Conservation (phyloP, 2,113 vertebrate genomes). For the Fukomys damarensis region DNA sequence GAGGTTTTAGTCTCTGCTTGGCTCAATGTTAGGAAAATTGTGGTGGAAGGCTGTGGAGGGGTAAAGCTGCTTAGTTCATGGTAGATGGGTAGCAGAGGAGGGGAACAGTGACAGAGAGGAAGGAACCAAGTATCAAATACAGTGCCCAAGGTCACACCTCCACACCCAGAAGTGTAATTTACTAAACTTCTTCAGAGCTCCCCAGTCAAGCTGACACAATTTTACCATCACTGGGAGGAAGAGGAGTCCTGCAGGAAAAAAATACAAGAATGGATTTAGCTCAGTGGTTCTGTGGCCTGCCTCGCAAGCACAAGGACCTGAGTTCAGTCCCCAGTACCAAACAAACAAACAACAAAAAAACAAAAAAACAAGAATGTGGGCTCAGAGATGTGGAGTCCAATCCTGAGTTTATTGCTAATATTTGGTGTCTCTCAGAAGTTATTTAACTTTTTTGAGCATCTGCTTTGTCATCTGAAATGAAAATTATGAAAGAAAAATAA, state of each 20-base stretch:
- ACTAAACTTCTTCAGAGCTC: background rate
- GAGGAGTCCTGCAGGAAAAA: background rate
- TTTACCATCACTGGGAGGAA: background rate
- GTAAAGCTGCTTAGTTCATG: background rate
- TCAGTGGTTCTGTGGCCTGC: too few relatives aligned
- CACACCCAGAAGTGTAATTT: background rate
- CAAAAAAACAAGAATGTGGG: background rate
- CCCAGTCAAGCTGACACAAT: background rate
- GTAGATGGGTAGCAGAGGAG: background rate
- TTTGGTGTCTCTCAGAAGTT: background rate
- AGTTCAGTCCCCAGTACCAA: too few relatives aligned
- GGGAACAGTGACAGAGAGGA: background rate
- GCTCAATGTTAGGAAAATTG: background rate
- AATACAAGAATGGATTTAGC: too few relatives aligned
- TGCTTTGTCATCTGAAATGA: background rate
- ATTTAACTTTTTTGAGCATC: background rate
- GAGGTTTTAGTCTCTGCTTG: background rate
- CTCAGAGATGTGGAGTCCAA: background rate
- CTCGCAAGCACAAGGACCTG: too few relatives aligned
- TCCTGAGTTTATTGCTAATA: background rate
- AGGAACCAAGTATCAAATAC: background rate
- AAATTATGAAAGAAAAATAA: background rate
- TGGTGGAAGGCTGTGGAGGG: background rate
- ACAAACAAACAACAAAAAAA: too few relatives aligned
- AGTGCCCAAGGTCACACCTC: background rate